Conservation (phyloP, 2,888 invertebrate genomes). For the Metopia argyrocephala region DNA sequence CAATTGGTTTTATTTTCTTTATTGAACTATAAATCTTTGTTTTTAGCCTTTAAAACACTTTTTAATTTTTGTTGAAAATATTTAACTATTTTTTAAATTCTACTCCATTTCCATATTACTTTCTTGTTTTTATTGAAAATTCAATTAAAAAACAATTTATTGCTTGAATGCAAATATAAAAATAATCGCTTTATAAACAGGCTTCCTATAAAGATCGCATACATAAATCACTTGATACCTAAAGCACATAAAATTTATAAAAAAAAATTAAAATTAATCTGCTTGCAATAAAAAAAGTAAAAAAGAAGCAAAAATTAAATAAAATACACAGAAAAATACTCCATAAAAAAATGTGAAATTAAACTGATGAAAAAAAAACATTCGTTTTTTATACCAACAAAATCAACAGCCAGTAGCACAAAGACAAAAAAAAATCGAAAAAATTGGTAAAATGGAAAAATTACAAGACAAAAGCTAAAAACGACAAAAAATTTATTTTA, state of each 20-base stretch:
- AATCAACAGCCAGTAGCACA: too few species aligned
- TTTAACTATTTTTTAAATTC: background rate
- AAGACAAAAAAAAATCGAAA: too few species aligned
- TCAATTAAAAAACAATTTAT: conserved; percentile 4
- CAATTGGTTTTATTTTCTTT: too few species aligned
- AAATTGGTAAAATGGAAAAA: too few species aligned
- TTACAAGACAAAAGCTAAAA: too few species aligned
- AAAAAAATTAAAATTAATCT: conserved; percentile 25
- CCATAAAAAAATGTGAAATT: background rate
- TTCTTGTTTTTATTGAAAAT: background rate
- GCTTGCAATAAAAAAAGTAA: conserved; percentile 9
- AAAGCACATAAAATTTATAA: conserved; percentile 32
- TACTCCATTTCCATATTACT: too few species aligned
- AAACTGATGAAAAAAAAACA: background rate
- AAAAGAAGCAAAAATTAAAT: background rate
- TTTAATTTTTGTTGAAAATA: background rate
- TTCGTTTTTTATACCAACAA: too few species aligned
- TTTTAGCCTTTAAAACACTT: too few species aligned
- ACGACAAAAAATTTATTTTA: too few species aligned
- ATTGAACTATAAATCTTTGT: too few species aligned
- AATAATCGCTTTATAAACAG: background rate
- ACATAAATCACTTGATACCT: conserved; percentile 41
- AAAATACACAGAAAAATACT: background rate
- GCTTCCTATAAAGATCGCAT: background rate
- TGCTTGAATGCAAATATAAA: background rate